A percentile compares a stretch with the other conserved stretches of the same genome.
Evolutionary conservation across 2,888 invertebrate species (phyloP).

Genomic region (Trachelus troglodyta): DNA sequence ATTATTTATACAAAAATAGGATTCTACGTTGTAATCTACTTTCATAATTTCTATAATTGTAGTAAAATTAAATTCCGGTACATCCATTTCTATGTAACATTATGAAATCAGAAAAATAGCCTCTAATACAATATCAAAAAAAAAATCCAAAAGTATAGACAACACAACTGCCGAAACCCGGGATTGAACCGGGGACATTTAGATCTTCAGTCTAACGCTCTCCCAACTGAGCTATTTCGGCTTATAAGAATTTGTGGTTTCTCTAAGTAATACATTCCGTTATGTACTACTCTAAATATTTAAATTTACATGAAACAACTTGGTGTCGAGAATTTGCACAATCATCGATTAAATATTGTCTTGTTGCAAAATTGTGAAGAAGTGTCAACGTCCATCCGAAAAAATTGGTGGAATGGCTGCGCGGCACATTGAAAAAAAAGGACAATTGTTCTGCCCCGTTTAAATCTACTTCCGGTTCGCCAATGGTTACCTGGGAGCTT

Average conservation of each 20-base stretch:
- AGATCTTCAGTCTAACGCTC: slow-evolving; percentile 43
- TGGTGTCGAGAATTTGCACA: neutral
- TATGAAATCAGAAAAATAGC: too few species aligned
- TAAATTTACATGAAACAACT: neutral
- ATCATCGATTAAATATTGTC: neutral
- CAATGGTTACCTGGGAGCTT: slow-evolving; percentile 50
- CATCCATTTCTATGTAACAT: neutral
- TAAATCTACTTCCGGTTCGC: slow-evolving; percentile 54
- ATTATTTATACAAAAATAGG: neutral
- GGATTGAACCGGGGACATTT: slow-evolving; percentile 43
- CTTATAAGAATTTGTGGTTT: neutral
- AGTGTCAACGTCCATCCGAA: neutral
- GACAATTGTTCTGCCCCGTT: slow-evolving; percentile 54
- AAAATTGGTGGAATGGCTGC: slow-evolving; percentile 46
- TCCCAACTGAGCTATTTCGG: slow-evolving; percentile 43
- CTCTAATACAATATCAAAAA: too few species aligned
- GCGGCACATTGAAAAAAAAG: slow-evolving; percentile 45
- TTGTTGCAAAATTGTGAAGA: neutral
- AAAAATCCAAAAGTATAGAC: neutral
- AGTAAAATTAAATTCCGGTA: neutral
- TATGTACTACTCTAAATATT: neutral
- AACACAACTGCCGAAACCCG: slow-evolving; percentile 36
- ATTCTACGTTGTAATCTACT: neutral
- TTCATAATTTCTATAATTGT: neutral
- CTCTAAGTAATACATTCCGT: accelerated